phyloP scores from a whole-genome alignment of 2,797 vertebrate genomes.

The Martes flavigula region DNA sequence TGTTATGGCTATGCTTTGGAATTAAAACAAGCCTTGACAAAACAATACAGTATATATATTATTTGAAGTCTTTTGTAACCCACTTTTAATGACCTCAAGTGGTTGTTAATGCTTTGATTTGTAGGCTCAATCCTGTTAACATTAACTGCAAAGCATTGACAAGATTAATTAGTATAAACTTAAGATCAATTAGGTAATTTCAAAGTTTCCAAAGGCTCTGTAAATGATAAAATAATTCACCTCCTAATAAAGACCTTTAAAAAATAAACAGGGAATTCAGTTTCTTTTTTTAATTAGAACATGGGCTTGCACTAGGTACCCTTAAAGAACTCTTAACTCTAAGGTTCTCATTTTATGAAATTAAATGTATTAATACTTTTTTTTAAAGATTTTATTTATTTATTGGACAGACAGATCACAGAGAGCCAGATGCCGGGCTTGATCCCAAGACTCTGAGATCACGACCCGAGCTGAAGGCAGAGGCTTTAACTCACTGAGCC shows the following conservation, averaged over 20 bases:
- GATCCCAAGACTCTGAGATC: no score
- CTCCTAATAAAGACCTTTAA: constrained; percentile 23
- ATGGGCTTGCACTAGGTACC: background rate
- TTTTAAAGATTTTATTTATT: no score
- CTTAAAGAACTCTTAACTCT: background rate
- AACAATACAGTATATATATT: constrained; percentile 1
- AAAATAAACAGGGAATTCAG: background rate
- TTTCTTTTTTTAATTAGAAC: constrained; percentile 1
- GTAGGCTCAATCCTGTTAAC: constrained; percentile 30
- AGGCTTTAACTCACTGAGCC: no score
- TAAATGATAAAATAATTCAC: constrained; percentile 53
- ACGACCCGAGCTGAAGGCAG: no score
- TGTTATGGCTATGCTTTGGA: constrained; percentile 24
- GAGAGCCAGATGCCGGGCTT: no score
- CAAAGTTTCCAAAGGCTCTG: constrained; percentile 38
- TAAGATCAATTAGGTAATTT: constrained; percentile 58
- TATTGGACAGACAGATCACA: no score
- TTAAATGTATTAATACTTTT: background rate
- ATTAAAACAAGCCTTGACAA: constrained; percentile 39
- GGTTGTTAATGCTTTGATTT: constrained; percentile 24
- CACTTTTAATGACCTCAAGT: constrained; percentile 37
- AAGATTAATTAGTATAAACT: constrained; percentile 58
- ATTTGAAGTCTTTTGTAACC: constrained; percentile 43
- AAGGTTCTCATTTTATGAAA: constrained; percentile 17
- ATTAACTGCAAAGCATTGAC: constrained; percentile 47